phyloP scores from a whole-genome alignment of 2,888 invertebrate genomes.

The Orchesellides sinensis region DNA sequence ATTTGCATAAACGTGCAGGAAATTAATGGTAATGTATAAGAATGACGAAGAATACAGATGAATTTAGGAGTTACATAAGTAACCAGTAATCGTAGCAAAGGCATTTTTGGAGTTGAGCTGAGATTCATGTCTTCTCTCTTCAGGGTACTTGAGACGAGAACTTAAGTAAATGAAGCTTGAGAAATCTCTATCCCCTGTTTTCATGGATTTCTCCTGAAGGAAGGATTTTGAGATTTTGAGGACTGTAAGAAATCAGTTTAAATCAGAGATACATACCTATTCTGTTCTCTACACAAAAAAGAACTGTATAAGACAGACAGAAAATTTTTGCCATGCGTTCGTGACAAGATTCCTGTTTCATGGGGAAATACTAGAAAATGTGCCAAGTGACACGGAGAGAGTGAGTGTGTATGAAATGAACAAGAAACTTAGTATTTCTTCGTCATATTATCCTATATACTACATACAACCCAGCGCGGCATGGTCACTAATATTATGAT shows the following conservation, averaged over 20 bases:
- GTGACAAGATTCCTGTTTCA: constrained; percentile 45
- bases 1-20: constrained; percentile 56
- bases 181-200: constrained; percentile 25
- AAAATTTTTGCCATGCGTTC: constrained; percentile 26
- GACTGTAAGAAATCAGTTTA: constrained; percentile 35
- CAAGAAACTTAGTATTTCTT: neutral
- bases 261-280: too few species aligned
- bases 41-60: constrained; percentile 15
- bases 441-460: neutral
- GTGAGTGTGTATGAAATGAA: constrained; percentile 6
- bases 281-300: neutral
- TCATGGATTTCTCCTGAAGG: neutral
- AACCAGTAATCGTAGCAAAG: neutral
- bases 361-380: constrained; percentile 32
- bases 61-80: constrained; percentile 31
- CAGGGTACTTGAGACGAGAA: constrained; percentile 12
- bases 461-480: neutral
- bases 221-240: constrained; percentile 1
- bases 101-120: neutral
- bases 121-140: neutral
- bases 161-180: constrained; percentile 54
- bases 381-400: constrained; percentile 32
- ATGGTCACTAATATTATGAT: neutral
- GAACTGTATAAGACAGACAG: neutral
- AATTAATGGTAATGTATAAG: constrained; percentile 44